Conservation (phyloP, 2,113 vertebrate species). For the Oreochromis spilurus region DNA sequence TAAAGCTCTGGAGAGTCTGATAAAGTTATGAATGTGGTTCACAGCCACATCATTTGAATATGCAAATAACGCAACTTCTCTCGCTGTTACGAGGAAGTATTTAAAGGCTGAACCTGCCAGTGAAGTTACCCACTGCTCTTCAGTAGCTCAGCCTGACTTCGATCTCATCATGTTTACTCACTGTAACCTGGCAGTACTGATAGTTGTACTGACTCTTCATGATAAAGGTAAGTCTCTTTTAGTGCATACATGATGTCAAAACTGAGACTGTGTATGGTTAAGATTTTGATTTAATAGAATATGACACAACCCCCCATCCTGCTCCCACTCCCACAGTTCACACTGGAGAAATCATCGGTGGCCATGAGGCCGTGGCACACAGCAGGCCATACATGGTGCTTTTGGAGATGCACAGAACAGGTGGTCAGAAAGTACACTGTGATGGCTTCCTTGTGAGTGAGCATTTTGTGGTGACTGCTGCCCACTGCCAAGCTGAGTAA, state of each 20-base stretch:
- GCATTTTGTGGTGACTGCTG: constrained; percentile 64
- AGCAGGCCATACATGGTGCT: constrained; percentile 13
- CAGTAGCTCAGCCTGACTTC: not conserved
- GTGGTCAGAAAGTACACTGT: not conserved
- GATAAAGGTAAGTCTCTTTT: constrained; percentile 41
- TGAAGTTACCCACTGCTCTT: not conserved
- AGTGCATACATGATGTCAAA: not conserved
- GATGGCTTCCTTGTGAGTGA: constrained; percentile 56
- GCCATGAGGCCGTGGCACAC: not conserved
- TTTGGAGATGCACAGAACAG: accelerated
- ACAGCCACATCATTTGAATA: not conserved
- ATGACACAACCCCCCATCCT: not conserved
- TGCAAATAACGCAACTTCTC: not conserved
- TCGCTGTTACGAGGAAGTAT: not conserved
- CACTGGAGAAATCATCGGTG: not conserved
- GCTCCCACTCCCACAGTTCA: not conserved
- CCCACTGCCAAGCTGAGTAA: constrained; percentile 52
- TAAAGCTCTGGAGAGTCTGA: not conserved
- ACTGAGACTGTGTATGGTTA: accelerated
- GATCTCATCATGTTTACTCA: constrained; percentile 17
- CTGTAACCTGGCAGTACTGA: not conserved
- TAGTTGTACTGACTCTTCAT: not conserved
- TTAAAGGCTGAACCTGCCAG: not conserved
- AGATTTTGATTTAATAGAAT: not conserved
- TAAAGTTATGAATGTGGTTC: not conserved